A percentile compares a stretch with the other conserved stretches of the same genome.
Evolutionary conservation across 1,140 invertebrate species (phyloP).

Genomic region (Uloborus diversus): DNA sequence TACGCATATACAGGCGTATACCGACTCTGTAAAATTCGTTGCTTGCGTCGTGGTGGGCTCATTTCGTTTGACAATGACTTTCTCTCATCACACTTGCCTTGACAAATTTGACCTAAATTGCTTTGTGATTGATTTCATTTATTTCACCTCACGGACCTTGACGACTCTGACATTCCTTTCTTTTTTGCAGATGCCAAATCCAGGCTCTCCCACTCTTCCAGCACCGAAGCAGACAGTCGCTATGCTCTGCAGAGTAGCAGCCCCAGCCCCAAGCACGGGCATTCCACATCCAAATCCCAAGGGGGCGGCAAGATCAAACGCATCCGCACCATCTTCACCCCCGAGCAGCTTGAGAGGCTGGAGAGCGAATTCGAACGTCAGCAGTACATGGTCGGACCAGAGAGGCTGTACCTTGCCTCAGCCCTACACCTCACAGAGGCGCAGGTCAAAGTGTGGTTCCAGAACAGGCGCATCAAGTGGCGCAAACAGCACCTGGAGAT

Average conservation of each 20-base stretch:
- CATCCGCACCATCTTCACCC: slow-evolving; percentile 93
- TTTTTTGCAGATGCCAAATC: slow-evolving; percentile 19
- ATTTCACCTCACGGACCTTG: too few species aligned
- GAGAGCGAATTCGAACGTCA: slow-evolving; percentile 92
- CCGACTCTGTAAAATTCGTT: too few species aligned
- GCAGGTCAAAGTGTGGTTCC: slow-evolving; percentile 98
- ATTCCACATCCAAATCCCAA: neutral
- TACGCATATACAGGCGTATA: too few species aligned
- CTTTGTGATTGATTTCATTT: too few species aligned
- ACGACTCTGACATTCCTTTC: too few species aligned
- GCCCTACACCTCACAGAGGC: slow-evolving; percentile 89
- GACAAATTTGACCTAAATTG: too few species aligned
- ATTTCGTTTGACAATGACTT: too few species aligned
- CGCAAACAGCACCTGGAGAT: slow-evolving; percentile 91
- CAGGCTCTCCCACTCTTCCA: neutral
- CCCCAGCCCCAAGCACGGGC: neutral
- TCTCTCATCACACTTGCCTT: too few species aligned
- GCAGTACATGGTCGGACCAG: slow-evolving; percentile 94
- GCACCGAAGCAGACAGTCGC: neutral
- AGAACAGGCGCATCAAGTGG: slow-evolving; percentile 94
- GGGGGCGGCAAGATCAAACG: slow-evolving; percentile 72
- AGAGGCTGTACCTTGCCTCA: slow-evolving; percentile 87
- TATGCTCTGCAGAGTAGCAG: neutral
- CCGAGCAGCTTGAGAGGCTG: slow-evolving; percentile 88
- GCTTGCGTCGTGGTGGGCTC: too few species aligned